Evolutionary conservation across 1,140 invertebrate species (phyloP).

Genomic region (Octopus sinensis): DNA sequence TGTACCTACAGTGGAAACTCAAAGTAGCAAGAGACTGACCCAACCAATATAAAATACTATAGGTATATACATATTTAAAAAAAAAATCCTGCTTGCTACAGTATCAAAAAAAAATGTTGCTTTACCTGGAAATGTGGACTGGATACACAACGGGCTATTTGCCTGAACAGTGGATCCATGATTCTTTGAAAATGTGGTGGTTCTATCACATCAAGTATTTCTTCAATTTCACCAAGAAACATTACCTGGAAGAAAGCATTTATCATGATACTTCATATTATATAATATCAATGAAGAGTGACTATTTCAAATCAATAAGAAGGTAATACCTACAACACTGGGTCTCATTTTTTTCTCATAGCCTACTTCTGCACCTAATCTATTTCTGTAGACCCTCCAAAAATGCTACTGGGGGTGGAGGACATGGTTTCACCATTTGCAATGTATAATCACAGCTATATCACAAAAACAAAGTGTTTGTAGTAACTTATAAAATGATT

Average conservation of each 20-base stretch:
- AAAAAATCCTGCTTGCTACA: background rate
- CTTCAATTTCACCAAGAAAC: slow-evolving; percentile 64
- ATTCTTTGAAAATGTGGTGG: slow-evolving; percentile 62
- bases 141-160: slow-evolving; percentile 61
- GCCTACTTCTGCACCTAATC: too few relatives aligned
- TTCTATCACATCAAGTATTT: slow-evolving; percentile 64
- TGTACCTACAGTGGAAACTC: background rate
- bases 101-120: slow-evolving; percentile 12
- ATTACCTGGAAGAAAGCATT: slow-evolving; percentile 50
- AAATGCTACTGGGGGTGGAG: too few relatives aligned
- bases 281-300: too few relatives aligned
- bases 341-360: too few relatives aligned
- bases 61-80: background rate
- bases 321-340: too few relatives aligned
- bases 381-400: too few relatives aligned
- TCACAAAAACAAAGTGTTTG: too few relatives aligned
- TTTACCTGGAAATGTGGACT: slow-evolving; percentile 63
- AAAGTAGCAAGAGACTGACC: background rate
- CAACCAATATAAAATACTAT: background rate
- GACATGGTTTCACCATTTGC: too few relatives aligned
- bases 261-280: too few relatives aligned
- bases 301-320: too few relatives aligned
- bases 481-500: too few relatives aligned
- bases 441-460: too few relatives aligned
- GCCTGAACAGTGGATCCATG: slow-evolving; percentile 61